Conservation (phyloP, 2,888 invertebrate species). For the Tenthredo notha region DNA sequence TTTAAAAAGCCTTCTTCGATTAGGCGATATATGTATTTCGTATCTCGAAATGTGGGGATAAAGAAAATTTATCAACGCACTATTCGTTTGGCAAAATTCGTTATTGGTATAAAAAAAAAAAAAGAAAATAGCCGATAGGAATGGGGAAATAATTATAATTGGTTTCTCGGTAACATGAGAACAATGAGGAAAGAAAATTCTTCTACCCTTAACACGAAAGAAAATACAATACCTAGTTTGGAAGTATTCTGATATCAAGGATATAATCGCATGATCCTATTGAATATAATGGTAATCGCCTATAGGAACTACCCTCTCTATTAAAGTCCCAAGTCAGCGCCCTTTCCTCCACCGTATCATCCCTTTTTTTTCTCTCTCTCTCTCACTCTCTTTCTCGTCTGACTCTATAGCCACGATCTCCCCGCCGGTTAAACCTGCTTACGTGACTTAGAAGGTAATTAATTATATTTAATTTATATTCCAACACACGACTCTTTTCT, state of each 20-base stretch:
- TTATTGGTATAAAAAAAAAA: too few species aligned
- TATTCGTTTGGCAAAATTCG: neutral
- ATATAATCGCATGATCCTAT: neutral
- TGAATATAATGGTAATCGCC: neutral
- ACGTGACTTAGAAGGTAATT: slow-evolving; percentile 56
- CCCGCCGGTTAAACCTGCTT: neutral
- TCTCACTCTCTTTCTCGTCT: neutral
- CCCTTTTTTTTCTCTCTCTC: neutral
- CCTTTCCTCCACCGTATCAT: neutral
- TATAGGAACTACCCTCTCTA: neutral
- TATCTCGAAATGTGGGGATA: neutral
- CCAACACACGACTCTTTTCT: slow-evolving; percentile 45
- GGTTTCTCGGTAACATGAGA: neutral
- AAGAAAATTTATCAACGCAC: neutral
- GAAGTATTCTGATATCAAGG: neutral
- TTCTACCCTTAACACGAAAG: neutral
- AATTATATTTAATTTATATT: slow-evolving; percentile 64
- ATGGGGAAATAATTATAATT: neutral
- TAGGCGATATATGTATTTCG: neutral
- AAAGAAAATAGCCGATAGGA: neutral
- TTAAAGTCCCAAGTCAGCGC: neutral
- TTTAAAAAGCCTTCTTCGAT: neutral
- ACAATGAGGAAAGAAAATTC: neutral
- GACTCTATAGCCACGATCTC: neutral
- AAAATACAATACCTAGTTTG: neutral